Conservation (phyloP, 2,113 vertebrate species). For the Sisor rabdophorus region DNA sequence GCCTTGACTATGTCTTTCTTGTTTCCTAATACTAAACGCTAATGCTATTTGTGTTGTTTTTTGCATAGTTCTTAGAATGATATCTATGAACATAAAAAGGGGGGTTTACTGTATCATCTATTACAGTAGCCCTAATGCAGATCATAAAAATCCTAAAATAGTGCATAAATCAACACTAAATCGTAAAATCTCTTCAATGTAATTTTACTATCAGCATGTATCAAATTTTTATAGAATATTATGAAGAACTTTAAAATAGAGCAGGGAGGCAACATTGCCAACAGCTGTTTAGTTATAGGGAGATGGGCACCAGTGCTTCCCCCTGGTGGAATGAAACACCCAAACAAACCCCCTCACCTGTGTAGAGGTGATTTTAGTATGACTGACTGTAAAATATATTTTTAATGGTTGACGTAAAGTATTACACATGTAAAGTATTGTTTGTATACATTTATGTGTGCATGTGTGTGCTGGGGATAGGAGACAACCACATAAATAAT, state of each 20-base stretch:
- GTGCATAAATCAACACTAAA: not conserved
- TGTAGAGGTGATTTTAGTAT: not conserved
- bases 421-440: too few species aligned
- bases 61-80: too few species aligned
- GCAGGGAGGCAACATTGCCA: not conserved
- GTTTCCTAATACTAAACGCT: too few species aligned
- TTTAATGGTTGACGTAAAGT: too few species aligned
- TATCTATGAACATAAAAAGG: constrained; percentile 36
- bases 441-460: too few species aligned
- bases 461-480: too few species aligned
- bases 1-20: too few species aligned
- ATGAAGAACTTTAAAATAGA: not conserved
- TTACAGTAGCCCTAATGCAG: not conserved
- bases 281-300: not conserved
- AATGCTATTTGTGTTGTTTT: too few species aligned
- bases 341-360: constrained; percentile 6
- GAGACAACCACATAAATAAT: too few species aligned
- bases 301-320: not conserved
- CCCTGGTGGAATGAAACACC: constrained; percentile 7
- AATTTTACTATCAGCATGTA: too few species aligned
- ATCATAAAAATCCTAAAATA: not conserved
- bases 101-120: not conserved
- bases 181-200: not conserved
- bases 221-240: not conserved
- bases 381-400: not conserved